Evolutionary conservation across 2,113 vertebrate species (phyloP).

Genomic region (Morone chrysops): DNA sequence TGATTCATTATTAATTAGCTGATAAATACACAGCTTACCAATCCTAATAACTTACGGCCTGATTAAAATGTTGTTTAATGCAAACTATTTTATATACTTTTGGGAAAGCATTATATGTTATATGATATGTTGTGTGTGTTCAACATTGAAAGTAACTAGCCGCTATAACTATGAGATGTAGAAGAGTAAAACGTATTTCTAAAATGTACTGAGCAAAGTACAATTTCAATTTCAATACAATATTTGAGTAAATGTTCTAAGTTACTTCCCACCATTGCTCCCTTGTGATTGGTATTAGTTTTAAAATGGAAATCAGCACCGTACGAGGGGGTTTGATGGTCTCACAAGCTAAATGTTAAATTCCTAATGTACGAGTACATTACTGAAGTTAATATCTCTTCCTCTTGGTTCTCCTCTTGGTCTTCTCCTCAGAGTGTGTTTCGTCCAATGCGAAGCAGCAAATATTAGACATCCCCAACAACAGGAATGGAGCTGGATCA

Average conservation of each 20-base stretch:
- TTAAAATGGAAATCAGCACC: background rate
- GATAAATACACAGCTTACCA: no score
- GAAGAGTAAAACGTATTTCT: background rate
- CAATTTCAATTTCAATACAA: background rate
- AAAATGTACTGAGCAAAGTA: background rate
- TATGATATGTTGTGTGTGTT: background rate
- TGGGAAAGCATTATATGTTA: no score
- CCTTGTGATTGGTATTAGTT: background rate
- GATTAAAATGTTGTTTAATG: background rate
- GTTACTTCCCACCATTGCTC: background rate
- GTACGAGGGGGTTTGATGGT: background rate
- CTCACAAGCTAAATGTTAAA: background rate
- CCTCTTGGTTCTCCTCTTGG: background rate
- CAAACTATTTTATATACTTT: background rate
- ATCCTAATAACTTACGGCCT: no score
- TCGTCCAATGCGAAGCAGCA: no score
- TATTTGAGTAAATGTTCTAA: background rate
- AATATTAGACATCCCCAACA: no score
- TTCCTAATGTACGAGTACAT: background rate
- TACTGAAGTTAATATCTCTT: background rate
- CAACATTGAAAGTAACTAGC: background rate
- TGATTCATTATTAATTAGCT: no score
- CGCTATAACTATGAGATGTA: background rate
- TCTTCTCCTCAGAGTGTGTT: constrained; percentile 54
- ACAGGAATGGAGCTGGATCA: background rate